Evolutionary conservation across 2,888 invertebrate species (phyloP), one percentile per base, ranked within the genome.

Genomic region (Agonum fuliginosum): DNA sequence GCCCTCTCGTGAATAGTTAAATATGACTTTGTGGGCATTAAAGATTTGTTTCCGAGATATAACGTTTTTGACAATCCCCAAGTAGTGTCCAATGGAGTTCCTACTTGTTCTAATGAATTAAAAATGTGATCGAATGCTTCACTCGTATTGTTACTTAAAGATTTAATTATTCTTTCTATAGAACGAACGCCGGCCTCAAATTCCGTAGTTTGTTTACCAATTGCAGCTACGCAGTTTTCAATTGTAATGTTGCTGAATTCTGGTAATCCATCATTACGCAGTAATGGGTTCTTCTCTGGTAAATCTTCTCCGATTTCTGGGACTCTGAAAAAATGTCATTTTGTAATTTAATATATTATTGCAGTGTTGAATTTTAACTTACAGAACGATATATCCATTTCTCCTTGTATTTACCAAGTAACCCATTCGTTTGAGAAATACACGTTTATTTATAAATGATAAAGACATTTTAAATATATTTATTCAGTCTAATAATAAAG

Each of bases 21-120:
- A 83, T 95, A 96, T 58, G 91, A 91, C 82, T 93, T 93, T 2
- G 93, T 92, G 0, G 95, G 94, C 91, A 96, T 95, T 8, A 93
- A 84, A 0, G 92, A 91, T 82, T 93, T 93, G 83, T 95, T 94
- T 3, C 95, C 94, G 67, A 95, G 87, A 84, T 94, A 96, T 8
- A 97, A 86, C 2, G 94, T 92, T 86, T 96, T 97, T 0, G 96
- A 93, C 81, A 96, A 90, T 6, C 95, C 95, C 95, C 96, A 97
- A 2, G 95, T 95, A 65, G 93, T 91, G 83, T 95, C 94, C 62
- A 98, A 86, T 6, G 94, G 93, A 0, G 90, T 89, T 30, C 92
- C 91, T 0, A 93, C 85, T 81, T 90, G 90, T 84, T 98, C 97
- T 22, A 97, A 83, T 0, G 94, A 94, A 80, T 91, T 88, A 79